phyloP scores from a whole-genome alignment of 1,140 invertebrate genomes.

The Lasaia peninsularis region DNA sequence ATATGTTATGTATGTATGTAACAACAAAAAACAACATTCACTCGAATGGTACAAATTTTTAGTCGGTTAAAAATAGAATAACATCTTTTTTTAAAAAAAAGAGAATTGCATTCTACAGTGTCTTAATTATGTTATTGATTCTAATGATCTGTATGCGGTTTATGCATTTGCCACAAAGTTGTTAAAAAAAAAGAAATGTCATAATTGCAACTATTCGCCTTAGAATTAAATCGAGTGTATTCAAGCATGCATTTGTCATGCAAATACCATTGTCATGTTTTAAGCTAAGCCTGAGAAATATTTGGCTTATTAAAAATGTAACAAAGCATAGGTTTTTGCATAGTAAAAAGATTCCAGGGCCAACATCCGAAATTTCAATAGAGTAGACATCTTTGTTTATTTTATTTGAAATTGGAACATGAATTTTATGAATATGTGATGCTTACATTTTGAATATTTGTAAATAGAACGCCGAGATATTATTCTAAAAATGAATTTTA shows the following conservation, averaged over 20 bases:
- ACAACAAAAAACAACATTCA: no score
- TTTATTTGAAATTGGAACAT: constrained; percentile 1
- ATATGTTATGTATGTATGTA: no score
- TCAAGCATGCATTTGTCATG: neutral
- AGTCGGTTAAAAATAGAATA: no score
- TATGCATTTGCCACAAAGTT: neutral
- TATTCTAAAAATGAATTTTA: neutral
- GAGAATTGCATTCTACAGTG: no score
- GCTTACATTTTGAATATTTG: neutral
- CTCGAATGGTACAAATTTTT: no score
- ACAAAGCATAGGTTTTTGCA: constrained; percentile 1
- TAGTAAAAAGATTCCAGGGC: neutral
- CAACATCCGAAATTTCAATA: neutral
- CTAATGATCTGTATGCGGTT: no score
- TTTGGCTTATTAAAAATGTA: constrained; percentile 1
- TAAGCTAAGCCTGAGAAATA: neutral
- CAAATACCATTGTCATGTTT: constrained; percentile 3
- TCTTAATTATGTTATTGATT: no score
- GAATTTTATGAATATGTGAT: constrained; percentile 4
- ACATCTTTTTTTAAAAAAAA: no score
- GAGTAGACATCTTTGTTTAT: constrained; percentile 5
- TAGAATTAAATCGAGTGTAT: neutral
- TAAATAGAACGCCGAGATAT: neutral
- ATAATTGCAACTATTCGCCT: neutral
- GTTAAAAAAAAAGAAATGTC: neutral